phyloP scores from a whole-genome alignment of 2,113 vertebrate species.

The Oreotrochilus melanogaster region DNA sequence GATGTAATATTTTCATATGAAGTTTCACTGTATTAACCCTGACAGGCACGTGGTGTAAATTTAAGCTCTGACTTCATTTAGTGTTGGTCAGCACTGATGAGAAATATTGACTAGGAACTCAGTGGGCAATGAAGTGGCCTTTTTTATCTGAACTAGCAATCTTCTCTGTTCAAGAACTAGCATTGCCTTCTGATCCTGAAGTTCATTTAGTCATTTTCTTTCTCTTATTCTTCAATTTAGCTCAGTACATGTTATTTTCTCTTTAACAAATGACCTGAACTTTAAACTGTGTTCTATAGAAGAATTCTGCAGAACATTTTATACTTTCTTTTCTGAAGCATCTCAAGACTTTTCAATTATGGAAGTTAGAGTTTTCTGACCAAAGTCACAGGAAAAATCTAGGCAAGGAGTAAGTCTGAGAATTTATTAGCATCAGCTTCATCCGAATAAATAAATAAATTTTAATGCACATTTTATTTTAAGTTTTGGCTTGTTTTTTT shows the following conservation, averaged over 20 bases:
- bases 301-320: neutral
- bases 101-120: neutral
- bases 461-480: neutral
- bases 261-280: neutral
- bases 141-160: neutral
- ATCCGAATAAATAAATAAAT: neutral
- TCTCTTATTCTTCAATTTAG: neutral
- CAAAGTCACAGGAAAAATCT: neutral
- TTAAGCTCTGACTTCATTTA: neutral
- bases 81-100: neutral
- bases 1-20: neutral
- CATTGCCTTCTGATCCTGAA: neutral
- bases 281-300: neutral
- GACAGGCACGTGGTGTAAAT: neutral
- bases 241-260: neutral
- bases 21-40: neutral
- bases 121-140: neutral
- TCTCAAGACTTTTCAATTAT: slow-evolving; percentile 31
- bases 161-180: neutral
- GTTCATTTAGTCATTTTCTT: neutral
- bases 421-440: neutral
- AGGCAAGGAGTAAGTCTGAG: neutral
- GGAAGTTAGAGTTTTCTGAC: neutral
- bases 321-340: neutral
- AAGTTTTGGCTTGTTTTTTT: neutral